Conservation (phyloP, 53 echinoderm and acorn worm genomes). For the Henricia sp. region DNA sequence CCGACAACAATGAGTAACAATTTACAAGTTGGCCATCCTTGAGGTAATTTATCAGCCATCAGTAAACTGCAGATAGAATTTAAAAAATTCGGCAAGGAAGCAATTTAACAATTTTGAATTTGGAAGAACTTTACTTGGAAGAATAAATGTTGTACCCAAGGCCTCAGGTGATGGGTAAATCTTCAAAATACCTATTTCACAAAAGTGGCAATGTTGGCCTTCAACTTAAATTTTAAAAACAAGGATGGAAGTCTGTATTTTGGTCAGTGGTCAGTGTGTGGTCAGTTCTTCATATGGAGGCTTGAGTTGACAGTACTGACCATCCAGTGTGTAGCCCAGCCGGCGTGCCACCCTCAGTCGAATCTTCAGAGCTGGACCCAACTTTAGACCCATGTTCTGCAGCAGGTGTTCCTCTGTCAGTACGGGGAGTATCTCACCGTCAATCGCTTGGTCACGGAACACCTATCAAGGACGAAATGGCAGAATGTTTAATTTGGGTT, state of each 20-base stretch:
- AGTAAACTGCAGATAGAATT: no score
- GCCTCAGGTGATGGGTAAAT: background rate
- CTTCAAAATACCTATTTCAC: background rate
- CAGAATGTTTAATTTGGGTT: background rate
- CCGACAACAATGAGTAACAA: no score
- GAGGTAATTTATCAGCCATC: no score
- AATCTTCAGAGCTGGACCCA: conserved; percentile 97
- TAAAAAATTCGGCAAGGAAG: background rate
- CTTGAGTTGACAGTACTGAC: conserved; percentile 77
- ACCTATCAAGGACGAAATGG: conserved; percentile 57
- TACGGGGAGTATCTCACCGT: conserved; percentile 95
- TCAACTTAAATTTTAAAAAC: background rate
- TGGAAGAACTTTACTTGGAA: background rate
- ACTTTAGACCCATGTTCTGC: conserved; percentile 92
- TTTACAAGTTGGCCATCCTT: no score
- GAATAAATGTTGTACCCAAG: background rate
- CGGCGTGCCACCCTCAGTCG: conserved; percentile 84
- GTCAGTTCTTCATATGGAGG: conserved; percentile 52
- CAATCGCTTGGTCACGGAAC: conserved; percentile 95
- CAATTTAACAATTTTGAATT: background rate
- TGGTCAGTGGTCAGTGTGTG: conserved; percentile 31
- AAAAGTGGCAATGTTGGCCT: background rate
- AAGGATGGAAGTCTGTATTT: background rate
- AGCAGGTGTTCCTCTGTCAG: conserved; percentile 95
- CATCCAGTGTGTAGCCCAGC: conserved; percentile 83